phyloP scores from a whole-genome alignment of 2,113 vertebrate genomes.

The Puntigrus tetrazona region DNA sequence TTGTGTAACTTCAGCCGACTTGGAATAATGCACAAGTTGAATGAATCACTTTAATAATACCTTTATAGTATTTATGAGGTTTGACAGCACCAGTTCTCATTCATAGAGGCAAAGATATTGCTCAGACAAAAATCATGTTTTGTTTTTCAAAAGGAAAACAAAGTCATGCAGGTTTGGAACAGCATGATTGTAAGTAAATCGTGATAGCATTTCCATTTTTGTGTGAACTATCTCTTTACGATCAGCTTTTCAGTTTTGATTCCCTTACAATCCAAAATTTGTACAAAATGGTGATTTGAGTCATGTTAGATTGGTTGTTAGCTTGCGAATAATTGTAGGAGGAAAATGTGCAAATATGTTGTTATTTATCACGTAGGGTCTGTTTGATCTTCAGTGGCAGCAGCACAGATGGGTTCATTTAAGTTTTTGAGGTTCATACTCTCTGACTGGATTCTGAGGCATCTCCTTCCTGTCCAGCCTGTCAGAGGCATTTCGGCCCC shows the following conservation, averaged over 20 bases:
- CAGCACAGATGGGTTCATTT: slow-evolving; percentile 10
- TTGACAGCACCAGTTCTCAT: background rate
- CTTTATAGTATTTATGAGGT: background rate
- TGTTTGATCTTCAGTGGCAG: background rate
- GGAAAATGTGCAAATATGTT: background rate
- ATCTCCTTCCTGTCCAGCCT: slow-evolving; percentile 18
- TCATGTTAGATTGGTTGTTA: background rate
- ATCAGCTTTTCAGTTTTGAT: background rate
- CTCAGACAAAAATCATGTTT: background rate
- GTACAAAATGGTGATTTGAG: background rate
- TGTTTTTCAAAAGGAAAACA: background rate
- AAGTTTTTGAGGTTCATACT: slow-evolving; percentile 18
- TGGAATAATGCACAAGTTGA: background rate
- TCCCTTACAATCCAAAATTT: background rate
- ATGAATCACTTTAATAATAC: background rate
- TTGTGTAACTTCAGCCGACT: background rate
- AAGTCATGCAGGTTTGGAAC: background rate
- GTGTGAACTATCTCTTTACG: background rate
- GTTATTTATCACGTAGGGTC: background rate
- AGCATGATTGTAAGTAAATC: background rate
- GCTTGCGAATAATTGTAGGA: background rate
- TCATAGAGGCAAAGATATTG: background rate
- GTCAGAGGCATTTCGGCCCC: slow-evolving; percentile 20
- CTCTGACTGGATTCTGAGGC: background rate
- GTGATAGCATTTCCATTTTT: background rate